phyloP scores from a whole-genome alignment of 2,113 vertebrate genomes.

The Panthera tigris region DNA sequence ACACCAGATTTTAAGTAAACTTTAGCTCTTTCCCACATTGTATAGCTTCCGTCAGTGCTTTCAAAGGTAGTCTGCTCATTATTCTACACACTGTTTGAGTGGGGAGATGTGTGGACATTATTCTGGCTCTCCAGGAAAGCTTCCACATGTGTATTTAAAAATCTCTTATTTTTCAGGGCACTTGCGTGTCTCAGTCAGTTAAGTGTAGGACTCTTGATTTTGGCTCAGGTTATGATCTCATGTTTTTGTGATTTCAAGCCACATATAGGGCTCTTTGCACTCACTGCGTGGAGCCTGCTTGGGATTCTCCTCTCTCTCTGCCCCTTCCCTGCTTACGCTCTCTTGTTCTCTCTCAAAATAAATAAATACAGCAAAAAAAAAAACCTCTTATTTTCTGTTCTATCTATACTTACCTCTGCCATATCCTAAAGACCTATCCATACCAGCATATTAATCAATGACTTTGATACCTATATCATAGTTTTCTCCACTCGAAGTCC shows the following conservation, averaged over 20 bases:
- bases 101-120: background rate
- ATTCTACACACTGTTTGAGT: background rate
- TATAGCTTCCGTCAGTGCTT: background rate
- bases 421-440: background rate
- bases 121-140: background rate
- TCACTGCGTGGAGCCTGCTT: too few species aligned
- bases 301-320: too few species aligned
- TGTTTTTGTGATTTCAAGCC: too few species aligned
- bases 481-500: background rate
- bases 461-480: background rate
- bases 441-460: background rate
- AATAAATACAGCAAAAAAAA: background rate
- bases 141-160: background rate
- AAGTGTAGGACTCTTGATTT: too few species aligned
- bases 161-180: too few species aligned
- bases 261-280: too few species aligned
- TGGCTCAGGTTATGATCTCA: too few species aligned
- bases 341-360: too few species aligned
- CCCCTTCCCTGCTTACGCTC: too few species aligned
- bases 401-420: background rate
- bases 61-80: background rate
- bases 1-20: background rate
- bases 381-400: background rate
- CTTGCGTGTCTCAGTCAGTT: too few species aligned
- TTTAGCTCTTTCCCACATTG: background rate